Evolutionary conservation across 2,888 invertebrate genomes (phyloP).

Genomic region (Ceramica pisi): DNA sequence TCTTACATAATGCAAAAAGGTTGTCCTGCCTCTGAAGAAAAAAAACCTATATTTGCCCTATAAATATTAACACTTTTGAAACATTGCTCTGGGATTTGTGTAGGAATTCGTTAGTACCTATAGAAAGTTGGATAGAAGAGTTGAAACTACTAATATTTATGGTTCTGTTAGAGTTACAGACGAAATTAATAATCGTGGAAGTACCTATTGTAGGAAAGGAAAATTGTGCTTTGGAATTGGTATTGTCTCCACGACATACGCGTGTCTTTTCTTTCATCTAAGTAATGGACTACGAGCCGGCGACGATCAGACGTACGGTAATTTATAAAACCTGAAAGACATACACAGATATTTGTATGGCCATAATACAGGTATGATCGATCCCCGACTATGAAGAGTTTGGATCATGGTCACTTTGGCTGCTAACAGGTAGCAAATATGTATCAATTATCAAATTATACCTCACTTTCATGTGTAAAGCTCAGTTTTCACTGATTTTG

Average conservation of each 20-base stretch:
- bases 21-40: conserved; percentile 15
- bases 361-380: too few species aligned
- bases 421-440: too few species aligned
- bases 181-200: conserved; percentile 20
- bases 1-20: conserved; percentile 50
- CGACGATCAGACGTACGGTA: too few species aligned
- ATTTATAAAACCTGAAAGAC: too few species aligned
- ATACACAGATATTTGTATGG: too few species aligned
- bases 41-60: conserved; percentile 37
- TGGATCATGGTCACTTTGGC: too few species aligned
- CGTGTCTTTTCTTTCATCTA: too few species aligned
- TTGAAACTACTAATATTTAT: conserved; percentile 23
- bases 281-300: too few species aligned
- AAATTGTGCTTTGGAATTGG: conserved; percentile 3
- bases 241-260: conserved; percentile 3
- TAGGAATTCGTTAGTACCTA: conserved; percentile 21
- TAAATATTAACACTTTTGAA: conserved; percentile 47
- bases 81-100: conserved; percentile 27
- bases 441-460: too few species aligned
- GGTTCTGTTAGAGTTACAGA: conserved; percentile 14
- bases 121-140: conserved; percentile 9
- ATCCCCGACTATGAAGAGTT: too few species aligned
- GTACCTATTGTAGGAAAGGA: neutral
- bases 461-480: too few species aligned
- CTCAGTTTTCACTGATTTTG: too few species aligned